Percentiles rank a stretch among this genome's conserved stretches.
These are phyloP conservation scores for Chinchilla lanigera DNA, from an alignment of 2,113 vertebrate species.

Conservation along the genomic window DNA sequence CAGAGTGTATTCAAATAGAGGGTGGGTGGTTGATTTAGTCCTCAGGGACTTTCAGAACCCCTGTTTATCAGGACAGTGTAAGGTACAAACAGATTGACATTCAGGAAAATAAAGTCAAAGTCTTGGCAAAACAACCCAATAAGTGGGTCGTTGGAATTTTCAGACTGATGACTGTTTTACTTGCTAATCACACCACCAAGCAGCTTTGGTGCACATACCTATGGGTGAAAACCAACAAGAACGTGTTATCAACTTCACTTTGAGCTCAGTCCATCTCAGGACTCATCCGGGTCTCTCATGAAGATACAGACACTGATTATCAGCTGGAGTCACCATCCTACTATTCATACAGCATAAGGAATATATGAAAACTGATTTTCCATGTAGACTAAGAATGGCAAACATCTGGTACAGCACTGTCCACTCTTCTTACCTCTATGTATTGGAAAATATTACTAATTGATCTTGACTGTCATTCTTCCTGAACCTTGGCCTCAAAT, in stretches of 20 bases:
- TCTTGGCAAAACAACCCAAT: neutral
- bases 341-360: neutral
- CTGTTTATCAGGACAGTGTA: neutral
- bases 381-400: neutral
- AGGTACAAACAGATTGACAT: neutral
- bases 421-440: neutral
- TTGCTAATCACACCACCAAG: constrained; percentile 33
- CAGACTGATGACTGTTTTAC: neutral
- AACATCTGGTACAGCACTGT: neutral
- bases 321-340: neutral
- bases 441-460: constrained; percentile 38
- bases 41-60: neutral
- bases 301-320: neutral
- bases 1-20: neutral
- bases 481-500: constrained; percentile 18
- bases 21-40: neutral
- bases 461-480: constrained; percentile 39
- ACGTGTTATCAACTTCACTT: neutral
- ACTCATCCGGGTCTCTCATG: neutral
- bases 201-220: neutral
- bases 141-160: neutral
- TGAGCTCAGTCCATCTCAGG: constrained; percentile 51
- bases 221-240: constrained; percentile 1
- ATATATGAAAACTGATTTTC: constrained; percentile 21
- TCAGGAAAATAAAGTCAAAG: constrained; percentile 36